phyloP scores from a whole-genome alignment of 1,140 invertebrate species.

The Metopolophium dirhodum region DNA sequence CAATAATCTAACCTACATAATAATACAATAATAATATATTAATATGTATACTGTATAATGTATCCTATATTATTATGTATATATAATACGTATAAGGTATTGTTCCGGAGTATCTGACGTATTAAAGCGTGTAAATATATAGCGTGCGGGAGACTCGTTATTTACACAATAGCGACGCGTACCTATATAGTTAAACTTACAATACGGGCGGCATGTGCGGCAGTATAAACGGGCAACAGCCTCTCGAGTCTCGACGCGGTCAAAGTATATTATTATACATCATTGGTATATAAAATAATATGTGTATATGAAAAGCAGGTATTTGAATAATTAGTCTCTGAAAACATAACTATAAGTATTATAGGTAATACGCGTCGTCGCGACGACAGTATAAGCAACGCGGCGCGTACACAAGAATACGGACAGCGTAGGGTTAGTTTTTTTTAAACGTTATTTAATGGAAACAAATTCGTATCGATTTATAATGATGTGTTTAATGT shows the following conservation, averaged over 20 bases:
- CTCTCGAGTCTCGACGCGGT: background rate
- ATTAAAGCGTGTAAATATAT: constrained; percentile 36
- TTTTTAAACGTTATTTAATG: background rate
- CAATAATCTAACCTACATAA: background rate
- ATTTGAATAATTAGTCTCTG: constrained; percentile 20
- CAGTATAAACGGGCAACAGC: background rate
- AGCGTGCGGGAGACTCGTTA: constrained; percentile 24
- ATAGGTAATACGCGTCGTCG: background rate
- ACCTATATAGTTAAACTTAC: background rate
- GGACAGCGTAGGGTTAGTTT: background rate
- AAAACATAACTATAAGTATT: background rate
- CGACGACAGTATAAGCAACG: background rate
- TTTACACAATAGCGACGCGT: constrained; percentile 10
- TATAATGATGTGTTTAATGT: background rate
- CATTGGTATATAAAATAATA: background rate
- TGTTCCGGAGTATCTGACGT: constrained; percentile 25
- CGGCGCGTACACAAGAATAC: background rate
- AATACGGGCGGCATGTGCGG: constrained; percentile 19
- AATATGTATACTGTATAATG: background rate
- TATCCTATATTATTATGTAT: background rate
- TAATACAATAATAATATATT: background rate
- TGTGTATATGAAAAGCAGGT: background rate
- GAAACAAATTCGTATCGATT: background rate
- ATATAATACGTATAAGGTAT: constrained; percentile 27
- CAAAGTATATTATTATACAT: background rate